Evolutionary conservation across 2,113 vertebrate genomes (phyloP), one percentile per base, ranked within the genome.

Genomic region (Psammodynastes pulverulentus): DNA sequence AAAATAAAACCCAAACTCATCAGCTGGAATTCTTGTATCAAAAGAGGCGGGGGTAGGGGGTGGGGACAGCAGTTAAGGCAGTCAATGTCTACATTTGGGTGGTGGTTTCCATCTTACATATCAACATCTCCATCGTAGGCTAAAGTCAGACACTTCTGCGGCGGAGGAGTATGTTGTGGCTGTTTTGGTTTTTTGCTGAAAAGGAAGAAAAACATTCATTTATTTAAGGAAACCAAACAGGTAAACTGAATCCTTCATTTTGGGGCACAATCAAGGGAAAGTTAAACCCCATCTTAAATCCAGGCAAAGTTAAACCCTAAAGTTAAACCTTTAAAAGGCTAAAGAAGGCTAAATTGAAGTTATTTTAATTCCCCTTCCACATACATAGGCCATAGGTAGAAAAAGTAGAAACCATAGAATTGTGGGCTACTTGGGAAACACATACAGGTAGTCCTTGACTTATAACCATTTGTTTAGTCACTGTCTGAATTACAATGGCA

Each of bases 111-210:
- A 91, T 92, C 94, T 98, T 97, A 99, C 99, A 99, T 99, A 95
- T 99, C 99, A 96, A 98, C 95, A 93, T 99, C 99, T 94, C 99
- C 98, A 7, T 99, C 99, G 1, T 99, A 99, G 94, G 98, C 99
- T 97, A 99, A 97, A 94, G 99, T 98, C 94, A 99, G 97, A 95
- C 98, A 98, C 97, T 99, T 99, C 97, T 99, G 99, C 26, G 98
- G 98, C 0, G 98, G 98, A 94, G 98, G 97, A 95, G 98, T 94
- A 89, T 97, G 98, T 96, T 98, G 98, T 93, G 98, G 98, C 93
- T 97, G 97, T 97, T 98, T 98, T 54, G 97, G 97, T 46, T 98
- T 98, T 96, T 98, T 98, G 96, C 99, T 99, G 97, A 93, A 97
- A 97, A 95, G 92, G 91, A 92, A 94, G 96, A 90, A 94, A 93